phyloP scores from a whole-genome alignment of 2,113 vertebrate species.

The rat (Rattus norvegicus) region DNA sequence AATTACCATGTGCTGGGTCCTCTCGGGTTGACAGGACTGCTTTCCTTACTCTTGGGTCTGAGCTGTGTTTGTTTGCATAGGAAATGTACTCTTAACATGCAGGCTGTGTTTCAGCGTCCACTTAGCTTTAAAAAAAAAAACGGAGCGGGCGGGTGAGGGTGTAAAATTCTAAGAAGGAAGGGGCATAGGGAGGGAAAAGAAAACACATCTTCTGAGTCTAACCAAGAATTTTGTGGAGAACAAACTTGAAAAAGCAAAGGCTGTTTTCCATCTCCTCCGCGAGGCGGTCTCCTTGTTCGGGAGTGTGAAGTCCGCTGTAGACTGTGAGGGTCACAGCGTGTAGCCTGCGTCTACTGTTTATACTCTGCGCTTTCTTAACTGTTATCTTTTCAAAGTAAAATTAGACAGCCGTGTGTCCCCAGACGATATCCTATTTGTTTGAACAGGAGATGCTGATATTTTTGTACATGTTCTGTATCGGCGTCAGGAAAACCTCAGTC shows the following conservation, averaged over 20 bases:
- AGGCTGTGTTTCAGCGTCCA: conserved; percentile 69
- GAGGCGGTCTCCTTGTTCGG: conserved; percentile 44
- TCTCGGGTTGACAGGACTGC: conserved; percentile 63
- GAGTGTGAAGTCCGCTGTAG: neutral
- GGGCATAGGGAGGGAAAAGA: conserved; percentile 50
- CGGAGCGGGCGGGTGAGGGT: conserved; percentile 7
- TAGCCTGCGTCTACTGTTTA: conserved; percentile 63
- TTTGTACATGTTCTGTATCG: conserved; percentile 67
- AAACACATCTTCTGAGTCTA: conserved; percentile 29
- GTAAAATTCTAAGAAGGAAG: conserved; percentile 66
- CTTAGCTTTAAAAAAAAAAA: conserved; percentile 45
- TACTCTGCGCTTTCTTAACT: conserved; percentile 65
- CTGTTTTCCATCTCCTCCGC: neutral
- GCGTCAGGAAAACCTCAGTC: conserved; percentile 49
- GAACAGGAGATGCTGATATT: conserved; percentile 77
- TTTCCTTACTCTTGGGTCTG: conserved; percentile 54
- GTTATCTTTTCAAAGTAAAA: conserved; percentile 74
- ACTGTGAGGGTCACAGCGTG: neutral
- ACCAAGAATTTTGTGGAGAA: neutral
- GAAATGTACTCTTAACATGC: conserved; percentile 73
- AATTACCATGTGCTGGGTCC: conserved; percentile 64
- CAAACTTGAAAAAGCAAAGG: conserved; percentile 29
- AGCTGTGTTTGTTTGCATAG: conserved; percentile 73
- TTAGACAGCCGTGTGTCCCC: conserved; percentile 75
- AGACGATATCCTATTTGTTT: conserved; percentile 78